Percentiles rank a stretch among this genome's conserved stretches.
Conservation (phyloP, 2,113 vertebrate species). For the Amphiprion percula region DNA sequence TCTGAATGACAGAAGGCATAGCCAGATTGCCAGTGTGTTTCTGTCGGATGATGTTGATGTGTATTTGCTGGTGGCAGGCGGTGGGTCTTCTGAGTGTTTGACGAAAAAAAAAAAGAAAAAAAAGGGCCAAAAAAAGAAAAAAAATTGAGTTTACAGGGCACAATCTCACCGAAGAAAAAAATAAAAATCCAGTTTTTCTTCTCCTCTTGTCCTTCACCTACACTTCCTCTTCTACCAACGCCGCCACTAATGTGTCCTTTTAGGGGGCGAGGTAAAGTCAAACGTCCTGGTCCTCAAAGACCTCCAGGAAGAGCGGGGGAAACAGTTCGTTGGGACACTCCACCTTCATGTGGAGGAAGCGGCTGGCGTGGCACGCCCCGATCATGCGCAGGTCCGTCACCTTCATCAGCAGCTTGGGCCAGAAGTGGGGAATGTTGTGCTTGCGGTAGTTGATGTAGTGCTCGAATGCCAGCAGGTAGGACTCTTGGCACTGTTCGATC, state of each 20-base stretch:
- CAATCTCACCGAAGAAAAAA: slow-evolving; percentile 22
- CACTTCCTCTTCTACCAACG: not conserved
- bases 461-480: slow-evolving; percentile 97
- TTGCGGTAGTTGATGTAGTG: slow-evolving; percentile 99
- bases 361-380: slow-evolving; percentile 97
- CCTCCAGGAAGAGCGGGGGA: slow-evolving; percentile 96
- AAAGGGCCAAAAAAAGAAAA: not conserved
- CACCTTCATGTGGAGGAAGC: slow-evolving; percentile 99
- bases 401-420: slow-evolving; percentile 99
- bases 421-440: slow-evolving; percentile 98
- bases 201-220: not conserved
- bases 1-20: slow-evolving; percentile 23
- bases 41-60: slow-evolving; percentile 28
- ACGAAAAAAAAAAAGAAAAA: slow-evolving; percentile 3
- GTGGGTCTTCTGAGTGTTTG: slow-evolving; percentile 4
- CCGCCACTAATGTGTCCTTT: not conserved
- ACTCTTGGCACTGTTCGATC: slow-evolving; percentile 97
- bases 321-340: slow-evolving; percentile 99
- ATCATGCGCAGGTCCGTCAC: slow-evolving; percentile 99
- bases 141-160: slow-evolving; percentile 15
- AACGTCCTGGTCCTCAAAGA: slow-evolving; percentile 92
- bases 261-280: slow-evolving; percentile 36
- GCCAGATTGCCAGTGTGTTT: slow-evolving; percentile 30
- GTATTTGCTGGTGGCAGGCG: slow-evolving; percentile 63
- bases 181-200: slow-evolving; percentile 18